phyloP scores from a whole-genome alignment of 2,113 vertebrate genomes.

The Lepidothrix coronata region DNA sequence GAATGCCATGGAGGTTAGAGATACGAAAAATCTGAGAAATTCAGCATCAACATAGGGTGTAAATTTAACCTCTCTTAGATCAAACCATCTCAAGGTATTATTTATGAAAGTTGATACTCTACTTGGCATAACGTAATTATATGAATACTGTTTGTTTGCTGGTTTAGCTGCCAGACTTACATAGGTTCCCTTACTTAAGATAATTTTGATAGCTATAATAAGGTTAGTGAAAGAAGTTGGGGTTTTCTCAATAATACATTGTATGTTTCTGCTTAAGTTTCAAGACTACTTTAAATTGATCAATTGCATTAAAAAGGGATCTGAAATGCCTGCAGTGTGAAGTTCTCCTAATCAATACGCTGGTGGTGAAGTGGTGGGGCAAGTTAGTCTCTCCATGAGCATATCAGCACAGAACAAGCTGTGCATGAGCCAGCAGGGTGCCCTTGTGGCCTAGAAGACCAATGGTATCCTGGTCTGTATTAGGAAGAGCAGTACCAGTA shows the following conservation, averaged over 20 bases:
- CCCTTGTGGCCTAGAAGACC: not conserved
- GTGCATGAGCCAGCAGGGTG: not conserved
- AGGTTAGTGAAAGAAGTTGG: not conserved
- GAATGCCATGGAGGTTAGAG: not conserved
- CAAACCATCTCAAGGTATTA: not conserved
- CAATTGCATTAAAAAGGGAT: not conserved
- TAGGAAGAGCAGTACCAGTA: not conserved
- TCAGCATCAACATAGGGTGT: not conserved
- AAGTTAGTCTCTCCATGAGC: not conserved
- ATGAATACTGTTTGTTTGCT: not conserved
- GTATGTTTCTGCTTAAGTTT: not conserved
- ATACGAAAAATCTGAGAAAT: not conserved
- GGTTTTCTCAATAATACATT: not conserved
- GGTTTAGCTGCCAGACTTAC: not conserved
- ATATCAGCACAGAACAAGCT: not conserved
- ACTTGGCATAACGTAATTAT: not conserved
- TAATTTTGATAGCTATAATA: not conserved
- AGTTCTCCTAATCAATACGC: not conserved
- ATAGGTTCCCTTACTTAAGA: not conserved
- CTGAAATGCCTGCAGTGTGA: not conserved
- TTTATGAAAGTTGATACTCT: not conserved
- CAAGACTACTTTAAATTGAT: not conserved
- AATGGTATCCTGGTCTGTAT: not conserved
- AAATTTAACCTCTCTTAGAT: not conserved
- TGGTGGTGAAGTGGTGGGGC: not conserved